phyloP scores from a whole-genome alignment of 2,888 invertebrate species.

The Andrena chrysosceles region DNA sequence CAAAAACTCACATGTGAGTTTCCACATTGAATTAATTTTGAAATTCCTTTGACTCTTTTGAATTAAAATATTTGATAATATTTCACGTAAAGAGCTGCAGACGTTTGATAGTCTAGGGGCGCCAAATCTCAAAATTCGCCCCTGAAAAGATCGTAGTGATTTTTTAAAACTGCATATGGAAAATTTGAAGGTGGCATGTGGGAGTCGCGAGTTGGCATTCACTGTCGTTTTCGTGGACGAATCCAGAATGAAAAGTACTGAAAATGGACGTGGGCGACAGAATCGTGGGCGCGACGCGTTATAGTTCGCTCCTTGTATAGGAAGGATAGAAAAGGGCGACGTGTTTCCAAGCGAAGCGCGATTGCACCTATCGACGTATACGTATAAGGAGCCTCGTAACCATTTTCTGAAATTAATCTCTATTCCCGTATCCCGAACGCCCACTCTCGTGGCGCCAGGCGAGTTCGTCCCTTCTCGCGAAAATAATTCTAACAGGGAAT shows the following conservation, averaged over 20 bases:
- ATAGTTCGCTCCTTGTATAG: slow-evolving; percentile 64
- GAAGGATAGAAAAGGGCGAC: slow-evolving; percentile 51
- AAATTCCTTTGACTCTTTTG: too few species aligned
- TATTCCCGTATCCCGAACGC: slow-evolving; percentile 3
- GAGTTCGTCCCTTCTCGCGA: neutral
- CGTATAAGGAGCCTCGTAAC: slow-evolving; percentile 32
- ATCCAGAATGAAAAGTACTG: slow-evolving; percentile 43
- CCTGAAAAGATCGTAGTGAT: too few species aligned
- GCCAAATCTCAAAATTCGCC: too few species aligned
- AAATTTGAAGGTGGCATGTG: too few species aligned
- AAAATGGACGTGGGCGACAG: slow-evolving; percentile 51
- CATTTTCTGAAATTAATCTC: slow-evolving; percentile 53
- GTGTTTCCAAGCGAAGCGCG: neutral
- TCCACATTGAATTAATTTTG: too few species aligned
- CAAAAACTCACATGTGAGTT: too few species aligned
- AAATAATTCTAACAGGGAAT: neutral
- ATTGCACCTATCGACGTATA: slow-evolving; percentile 7
- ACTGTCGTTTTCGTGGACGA: slow-evolving; percentile 31
- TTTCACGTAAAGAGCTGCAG: too few species aligned
- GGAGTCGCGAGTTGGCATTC: neutral
- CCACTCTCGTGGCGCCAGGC: slow-evolving; percentile 31
- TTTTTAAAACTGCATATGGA: too few species aligned
- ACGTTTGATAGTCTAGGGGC: too few species aligned
- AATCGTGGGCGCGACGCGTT: slow-evolving; percentile 50
- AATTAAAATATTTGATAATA: too few species aligned